Percentiles rank a stretch among this genome's conserved stretches.
These are phyloP conservation scores for Peromyscus aztecus DNA, from an alignment of 2,797 vertebrate genomes.

Conservation along the genomic window DNA sequence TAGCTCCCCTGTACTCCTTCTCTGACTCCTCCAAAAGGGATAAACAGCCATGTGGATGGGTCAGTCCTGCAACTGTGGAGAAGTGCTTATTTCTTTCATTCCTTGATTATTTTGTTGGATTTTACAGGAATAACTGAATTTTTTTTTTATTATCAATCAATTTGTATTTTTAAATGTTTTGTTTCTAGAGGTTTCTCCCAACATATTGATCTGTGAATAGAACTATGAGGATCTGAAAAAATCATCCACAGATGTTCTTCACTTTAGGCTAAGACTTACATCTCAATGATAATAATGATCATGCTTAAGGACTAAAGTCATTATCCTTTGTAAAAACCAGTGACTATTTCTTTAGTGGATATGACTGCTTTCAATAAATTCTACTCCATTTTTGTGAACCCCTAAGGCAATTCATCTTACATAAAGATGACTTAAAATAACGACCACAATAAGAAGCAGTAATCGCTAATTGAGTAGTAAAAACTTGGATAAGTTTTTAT, in stretches of 20 bases:
- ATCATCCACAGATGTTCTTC: constrained; percentile 61
- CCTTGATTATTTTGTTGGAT: constrained; percentile 25
- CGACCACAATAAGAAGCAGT: constrained; percentile 27
- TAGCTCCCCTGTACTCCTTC: accelerated
- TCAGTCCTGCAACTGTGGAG: not conserved
- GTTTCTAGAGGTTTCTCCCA: constrained; percentile 40
- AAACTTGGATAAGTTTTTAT: not conserved
- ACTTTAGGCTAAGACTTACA: constrained; percentile 25
- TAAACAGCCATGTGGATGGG: not conserved
- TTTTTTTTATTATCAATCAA: constrained; percentile 49
- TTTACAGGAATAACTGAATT: not conserved
- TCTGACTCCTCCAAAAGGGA: too few relatives aligned
- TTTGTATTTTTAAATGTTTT: constrained; percentile 45
- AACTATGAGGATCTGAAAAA: constrained; percentile 58
- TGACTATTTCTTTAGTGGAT: constrained; percentile 32
- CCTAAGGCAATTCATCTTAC: not conserved
- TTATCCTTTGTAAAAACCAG: constrained; percentile 13
- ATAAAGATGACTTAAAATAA: constrained; percentile 23
- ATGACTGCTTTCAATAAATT: not conserved
- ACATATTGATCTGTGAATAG: constrained; percentile 47
- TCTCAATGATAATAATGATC: constrained; percentile 62
- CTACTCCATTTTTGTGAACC: constrained; percentile 56
- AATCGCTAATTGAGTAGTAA: not conserved
- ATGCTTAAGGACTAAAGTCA: constrained; percentile 17
- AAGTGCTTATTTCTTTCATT: not conserved